Conservation (phyloP, 2,888 invertebrate species). For the Bugulina stolonifera region DNA sequence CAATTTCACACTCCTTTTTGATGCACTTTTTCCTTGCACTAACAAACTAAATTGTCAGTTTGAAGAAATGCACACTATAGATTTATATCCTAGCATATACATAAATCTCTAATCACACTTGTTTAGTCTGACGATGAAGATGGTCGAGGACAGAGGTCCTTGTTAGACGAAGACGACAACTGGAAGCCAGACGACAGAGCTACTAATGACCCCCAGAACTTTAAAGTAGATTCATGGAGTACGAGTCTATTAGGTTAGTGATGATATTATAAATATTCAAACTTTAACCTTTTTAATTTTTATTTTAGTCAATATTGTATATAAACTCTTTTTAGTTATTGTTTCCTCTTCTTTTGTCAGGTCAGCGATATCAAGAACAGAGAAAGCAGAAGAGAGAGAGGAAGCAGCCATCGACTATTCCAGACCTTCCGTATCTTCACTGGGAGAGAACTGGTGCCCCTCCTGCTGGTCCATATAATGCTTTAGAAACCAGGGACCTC, state of each 20-base stretch:
- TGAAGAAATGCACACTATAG: too few species aligned
- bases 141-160: background rate
- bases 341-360: conserved; percentile 32
- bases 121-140: conserved; percentile 19
- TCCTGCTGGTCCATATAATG: conserved; percentile 52
- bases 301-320: too few species aligned
- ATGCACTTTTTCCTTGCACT: too few species aligned
- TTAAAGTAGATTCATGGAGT: conserved; percentile 47
- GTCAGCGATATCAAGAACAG: conserved; percentile 49
- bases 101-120: too few species aligned
- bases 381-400: conserved; percentile 46
- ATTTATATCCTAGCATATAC: too few species aligned
- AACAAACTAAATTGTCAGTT: too few species aligned
- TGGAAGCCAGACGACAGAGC: conserved; percentile 48
- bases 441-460: conserved; percentile 50
- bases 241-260: conserved; percentile 43
- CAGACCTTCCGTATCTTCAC: conserved; percentile 49
- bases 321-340: background rate
- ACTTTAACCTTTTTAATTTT: background rate
- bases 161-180: conserved; percentile 33
- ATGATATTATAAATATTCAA: background rate
- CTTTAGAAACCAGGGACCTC: conserved; percentile 39
- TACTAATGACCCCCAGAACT: conserved; percentile 38
- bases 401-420: conserved; percentile 46
- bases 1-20: too few species aligned